phyloP scores from a whole-genome alignment of 2,113 vertebrate genomes.

The Laticauda laticaudata region DNA sequence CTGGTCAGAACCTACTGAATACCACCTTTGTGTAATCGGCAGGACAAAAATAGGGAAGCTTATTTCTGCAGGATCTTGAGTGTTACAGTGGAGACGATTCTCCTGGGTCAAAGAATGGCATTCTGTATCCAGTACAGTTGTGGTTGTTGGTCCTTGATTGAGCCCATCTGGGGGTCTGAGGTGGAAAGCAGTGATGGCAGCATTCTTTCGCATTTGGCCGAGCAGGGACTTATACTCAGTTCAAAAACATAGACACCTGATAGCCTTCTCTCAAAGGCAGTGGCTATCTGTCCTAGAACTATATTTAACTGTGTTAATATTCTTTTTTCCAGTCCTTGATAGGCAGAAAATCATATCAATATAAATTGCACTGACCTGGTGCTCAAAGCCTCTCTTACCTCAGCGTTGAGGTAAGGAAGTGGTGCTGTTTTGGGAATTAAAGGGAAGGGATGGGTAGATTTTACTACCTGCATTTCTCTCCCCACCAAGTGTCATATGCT shows the following conservation, averaged over 20 bases:
- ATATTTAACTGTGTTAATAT: background rate
- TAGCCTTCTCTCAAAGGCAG: background rate
- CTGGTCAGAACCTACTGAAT: too few relatives aligned
- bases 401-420: background rate
- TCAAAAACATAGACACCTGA: background rate
- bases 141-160: background rate
- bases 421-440: background rate
- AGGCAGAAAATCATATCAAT: background rate
- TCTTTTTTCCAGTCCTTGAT: background rate
- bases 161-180: background rate
- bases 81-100: background rate
- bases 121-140: background rate
- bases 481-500: background rate
- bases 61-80: background rate
- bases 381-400: background rate
- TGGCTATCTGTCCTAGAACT: background rate
- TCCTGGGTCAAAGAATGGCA: background rate
- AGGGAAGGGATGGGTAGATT: background rate
- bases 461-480: background rate
- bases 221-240: background rate
- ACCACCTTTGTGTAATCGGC: too few relatives aligned
- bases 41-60: background rate
- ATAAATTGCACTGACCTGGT: background rate
- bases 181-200: background rate
- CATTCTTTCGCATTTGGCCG: background rate